Base-by-base conservation (phyloP, 2,113 vertebrate genomes). In the Amblyopsis rosae region DNA sequence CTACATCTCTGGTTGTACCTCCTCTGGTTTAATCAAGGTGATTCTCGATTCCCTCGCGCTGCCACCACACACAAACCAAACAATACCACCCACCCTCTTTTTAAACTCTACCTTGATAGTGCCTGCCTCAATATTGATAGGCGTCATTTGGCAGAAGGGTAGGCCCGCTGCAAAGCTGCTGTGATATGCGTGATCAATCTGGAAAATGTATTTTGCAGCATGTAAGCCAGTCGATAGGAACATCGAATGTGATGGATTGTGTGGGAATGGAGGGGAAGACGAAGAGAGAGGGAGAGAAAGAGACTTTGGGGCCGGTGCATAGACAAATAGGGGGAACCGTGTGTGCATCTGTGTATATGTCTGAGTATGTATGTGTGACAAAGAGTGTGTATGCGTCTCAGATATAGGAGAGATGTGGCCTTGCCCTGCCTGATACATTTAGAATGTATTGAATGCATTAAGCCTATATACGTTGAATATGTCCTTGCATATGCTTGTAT, bases 141-240 rank as follows among this genome's bases (percentile, higher is more conserved):
- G 80, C 84, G 89, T 85, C 87, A 81, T 83, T 86, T 79, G 85
- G 88, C 81, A 87, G 85, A 87, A 89, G 88, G 87, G 86, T 86
- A 83, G 78, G 82, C 73, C 77, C 74, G 79, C 86, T 87, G 86
- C 81, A 75, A 89, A 91, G 82, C 79, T 79, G 92, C 86, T 85
- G 83, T 91, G 88, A 82, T 86, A 90, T 90, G 92, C 92, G 86
- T 91, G 90, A 93, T 92, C 94, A 93, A 91, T 92, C 82, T 74
- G 86, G 90, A 64, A 74, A 91, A 89, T 93, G 90, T 92, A 91
- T 92, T 91, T 86, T 93, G 90, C 90, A 89, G 92, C 87, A 89
- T 93, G 91, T 88, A 89, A 86, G 82, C 88, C 89, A 87, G 70
- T 71, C 87, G 87, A 89, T 88, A 88, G 84, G 78, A 90, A 85